Percentiles rank a stretch among this genome's conserved stretches.
phyloP scores from a whole-genome alignment of 1,140 invertebrate genomes.

The Carcinoscorpius rotundicauda region DNA sequence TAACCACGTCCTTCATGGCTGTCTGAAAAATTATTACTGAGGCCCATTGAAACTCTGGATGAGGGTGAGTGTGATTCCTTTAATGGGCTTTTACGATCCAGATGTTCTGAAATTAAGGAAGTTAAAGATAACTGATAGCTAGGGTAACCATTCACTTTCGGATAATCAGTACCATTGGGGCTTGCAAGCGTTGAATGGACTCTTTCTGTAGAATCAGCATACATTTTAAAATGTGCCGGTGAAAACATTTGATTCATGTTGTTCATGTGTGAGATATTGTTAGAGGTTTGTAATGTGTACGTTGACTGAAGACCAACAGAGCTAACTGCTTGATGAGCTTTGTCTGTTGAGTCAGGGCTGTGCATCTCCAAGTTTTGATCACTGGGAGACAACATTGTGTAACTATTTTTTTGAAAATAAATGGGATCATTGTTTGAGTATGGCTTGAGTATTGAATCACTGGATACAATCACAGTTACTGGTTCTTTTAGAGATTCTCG shows the following conservation, averaged over 20 bases:
- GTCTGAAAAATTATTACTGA: too few species aligned
- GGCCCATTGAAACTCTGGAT: too few species aligned
- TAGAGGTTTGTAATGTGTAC: conserved; percentile 24
- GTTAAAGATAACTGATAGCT: too few species aligned
- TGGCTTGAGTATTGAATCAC: conserved; percentile 25
- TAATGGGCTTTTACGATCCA: too few species aligned
- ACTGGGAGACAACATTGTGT: conserved; percentile 4
- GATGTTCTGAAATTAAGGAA: too few species aligned
- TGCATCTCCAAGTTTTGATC: conserved; percentile 37
- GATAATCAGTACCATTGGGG: too few species aligned
- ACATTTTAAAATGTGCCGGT: conserved; percentile 26
- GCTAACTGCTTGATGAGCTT: neutral
- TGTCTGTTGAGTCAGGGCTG: conserved; percentile 62
- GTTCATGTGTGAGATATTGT: conserved; percentile 22
- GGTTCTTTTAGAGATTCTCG: conserved; percentile 24
- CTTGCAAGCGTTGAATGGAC: too few species aligned
- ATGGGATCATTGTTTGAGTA: conserved; percentile 18
- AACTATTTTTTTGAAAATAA: too few species aligned
- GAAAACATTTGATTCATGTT: conserved; percentile 23
- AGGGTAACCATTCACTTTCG: too few species aligned
- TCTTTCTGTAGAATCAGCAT: conserved; percentile 8
- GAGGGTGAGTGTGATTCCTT: too few species aligned
- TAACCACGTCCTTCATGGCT: conserved; percentile 49
- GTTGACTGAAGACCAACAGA: too few species aligned
- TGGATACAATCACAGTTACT: conserved; percentile 25